phyloP scores from a whole-genome alignment of 2,888 invertebrate genomes.

The Tenodera sinensis region DNA sequence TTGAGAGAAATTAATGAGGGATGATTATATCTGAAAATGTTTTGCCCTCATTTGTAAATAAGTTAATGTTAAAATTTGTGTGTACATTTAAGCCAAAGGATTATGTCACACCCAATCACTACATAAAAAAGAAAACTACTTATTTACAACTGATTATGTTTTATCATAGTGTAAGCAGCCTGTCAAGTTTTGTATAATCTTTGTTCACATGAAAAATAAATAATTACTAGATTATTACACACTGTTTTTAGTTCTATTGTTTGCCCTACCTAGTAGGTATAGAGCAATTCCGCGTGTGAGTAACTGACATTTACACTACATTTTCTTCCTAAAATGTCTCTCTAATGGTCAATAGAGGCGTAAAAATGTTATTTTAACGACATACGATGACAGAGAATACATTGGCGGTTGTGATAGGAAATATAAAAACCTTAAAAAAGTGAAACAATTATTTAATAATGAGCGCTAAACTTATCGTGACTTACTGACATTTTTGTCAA shows the following conservation, averaged over 20 bases:
- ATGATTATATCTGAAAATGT: neutral
- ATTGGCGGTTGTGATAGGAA: too few relatives aligned
- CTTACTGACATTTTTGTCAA: too few relatives aligned
- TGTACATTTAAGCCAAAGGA: neutral
- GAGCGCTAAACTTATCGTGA: too few relatives aligned
- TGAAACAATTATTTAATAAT: too few relatives aligned
- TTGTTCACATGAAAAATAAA: neutral
- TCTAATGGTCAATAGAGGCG: too few relatives aligned
- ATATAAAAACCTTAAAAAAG: too few relatives aligned
- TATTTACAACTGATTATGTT: neutral
- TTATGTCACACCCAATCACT: neutral
- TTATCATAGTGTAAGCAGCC: slow-evolving; percentile 2
- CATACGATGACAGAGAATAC: too few relatives aligned
- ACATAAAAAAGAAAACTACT: neutral
- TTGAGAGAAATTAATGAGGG: neutral
- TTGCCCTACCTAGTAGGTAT: too few relatives aligned
- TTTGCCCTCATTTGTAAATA: neutral
- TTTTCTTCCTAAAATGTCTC: too few relatives aligned
- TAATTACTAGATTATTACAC: neutral
- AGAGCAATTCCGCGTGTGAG: too few relatives aligned
- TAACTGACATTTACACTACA: too few relatives aligned
- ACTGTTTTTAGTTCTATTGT: neutral
- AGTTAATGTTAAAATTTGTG: neutral
- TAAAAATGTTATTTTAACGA: too few relatives aligned
- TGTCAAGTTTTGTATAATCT: slow-evolving; percentile 12